Percentiles rank a stretch among this genome's conserved stretches.
phyloP scores from a whole-genome alignment of 2,888 invertebrate genomes.

The Pyrgus malvae region DNA sequence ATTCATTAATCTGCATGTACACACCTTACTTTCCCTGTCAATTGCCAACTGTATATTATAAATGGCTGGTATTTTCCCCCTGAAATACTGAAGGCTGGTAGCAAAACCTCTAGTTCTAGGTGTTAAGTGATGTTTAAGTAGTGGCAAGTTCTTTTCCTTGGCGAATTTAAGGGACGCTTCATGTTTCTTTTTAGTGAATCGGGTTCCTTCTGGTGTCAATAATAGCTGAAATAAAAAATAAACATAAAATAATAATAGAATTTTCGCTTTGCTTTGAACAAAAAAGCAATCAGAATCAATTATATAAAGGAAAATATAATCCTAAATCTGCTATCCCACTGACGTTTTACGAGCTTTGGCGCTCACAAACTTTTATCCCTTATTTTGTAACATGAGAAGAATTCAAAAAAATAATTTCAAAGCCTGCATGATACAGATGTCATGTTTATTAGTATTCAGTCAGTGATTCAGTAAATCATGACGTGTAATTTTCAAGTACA shows the following conservation, averaged over 20 bases:
- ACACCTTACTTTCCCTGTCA: conserved; percentile 82
- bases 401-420: too few species aligned
- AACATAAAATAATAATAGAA: too few species aligned
- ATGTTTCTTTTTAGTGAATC: conserved; percentile 94
- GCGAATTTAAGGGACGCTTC: conserved; percentile 94
- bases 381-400: too few species aligned
- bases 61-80: conserved; percentile 90
- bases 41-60: conserved; percentile 92
- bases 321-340: too few species aligned
- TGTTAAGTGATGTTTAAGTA: conserved; percentile 93
- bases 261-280: too few species aligned
- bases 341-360: too few species aligned
- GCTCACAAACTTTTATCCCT: too few species aligned
- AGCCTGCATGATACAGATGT: too few species aligned
- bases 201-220: conserved; percentile 95
- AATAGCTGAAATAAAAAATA: conserved; percentile 88
- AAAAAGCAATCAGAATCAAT: background rate
- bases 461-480: too few species aligned
- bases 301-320: too few species aligned
- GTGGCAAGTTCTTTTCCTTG: conserved; percentile 90
- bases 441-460: too few species aligned
- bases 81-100: conserved; percentile 90
- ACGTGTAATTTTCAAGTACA: too few species aligned
- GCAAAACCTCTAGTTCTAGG: conserved; percentile 98
- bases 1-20: conserved; percentile 1